Percentiles rank a stretch among this genome's conserved stretches.
Evolutionary conservation across 1,140 invertebrate species (phyloP).

Genomic region (Trachelipus rathkii): DNA sequence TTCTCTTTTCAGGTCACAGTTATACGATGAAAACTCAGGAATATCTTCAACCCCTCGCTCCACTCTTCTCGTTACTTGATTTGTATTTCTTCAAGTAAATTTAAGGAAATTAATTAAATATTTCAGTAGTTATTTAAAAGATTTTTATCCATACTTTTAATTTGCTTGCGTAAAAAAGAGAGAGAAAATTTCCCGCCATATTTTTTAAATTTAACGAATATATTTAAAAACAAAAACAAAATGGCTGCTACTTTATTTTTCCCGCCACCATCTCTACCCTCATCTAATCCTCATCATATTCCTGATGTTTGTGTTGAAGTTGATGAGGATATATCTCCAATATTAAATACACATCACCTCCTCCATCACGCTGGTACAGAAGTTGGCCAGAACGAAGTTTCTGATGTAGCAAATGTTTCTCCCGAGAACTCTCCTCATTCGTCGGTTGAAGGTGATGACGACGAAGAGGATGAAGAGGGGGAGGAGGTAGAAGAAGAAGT

Average conservation of each 20-base stretch:
- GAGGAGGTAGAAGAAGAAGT: constrained; percentile 24
- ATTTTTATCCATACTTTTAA: too few species aligned
- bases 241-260: constrained; percentile 38
- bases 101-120: too few species aligned
- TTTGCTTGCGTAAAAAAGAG: too few species aligned
- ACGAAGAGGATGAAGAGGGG: constrained; percentile 26
- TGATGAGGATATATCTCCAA: constrained; percentile 22
- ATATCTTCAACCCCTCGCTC: too few species aligned
- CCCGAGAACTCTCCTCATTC: background rate
- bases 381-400: constrained; percentile 16
- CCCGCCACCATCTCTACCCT: constrained; percentile 27
- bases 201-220: too few species aligned
- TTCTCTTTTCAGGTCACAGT: too few species aligned
- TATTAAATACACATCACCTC: constrained; percentile 12
- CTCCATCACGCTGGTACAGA: constrained; percentile 19
- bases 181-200: too few species aligned
- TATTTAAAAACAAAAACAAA: constrained; percentile 13
- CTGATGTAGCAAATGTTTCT: background rate
- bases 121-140: too few species aligned
- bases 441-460: constrained; percentile 12
- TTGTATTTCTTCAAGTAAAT: too few species aligned
- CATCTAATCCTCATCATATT: constrained; percentile 22
- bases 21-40: too few species aligned
- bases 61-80: too few species aligned
- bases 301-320: constrained; percentile 17